These are phyloP conservation scores for Stenichneumon culpator DNA, from an alignment of 2,888 invertebrate species.

Conservation along the genomic window DNA sequence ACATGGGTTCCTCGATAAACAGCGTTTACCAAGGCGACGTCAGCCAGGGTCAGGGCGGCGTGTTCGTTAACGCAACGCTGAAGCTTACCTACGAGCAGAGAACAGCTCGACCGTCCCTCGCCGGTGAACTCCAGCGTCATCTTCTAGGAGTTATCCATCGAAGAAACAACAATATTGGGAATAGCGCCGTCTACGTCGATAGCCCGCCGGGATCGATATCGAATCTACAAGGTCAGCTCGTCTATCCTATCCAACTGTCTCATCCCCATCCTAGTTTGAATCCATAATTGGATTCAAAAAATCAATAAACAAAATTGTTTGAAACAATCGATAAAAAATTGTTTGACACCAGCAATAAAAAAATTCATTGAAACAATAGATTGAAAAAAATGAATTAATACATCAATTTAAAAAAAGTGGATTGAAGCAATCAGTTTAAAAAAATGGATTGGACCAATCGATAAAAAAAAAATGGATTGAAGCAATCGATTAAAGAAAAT, in stretches of 20 bases:
- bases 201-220: conserved; percentile 93
- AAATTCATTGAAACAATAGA: no score
- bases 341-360: no score
- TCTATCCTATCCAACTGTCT: not conserved
- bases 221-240: conserved; percentile 88
- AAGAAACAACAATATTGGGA: conserved; percentile 95
- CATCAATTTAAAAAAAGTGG: no score
- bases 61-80: conserved; percentile 94
- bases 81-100: conserved; percentile 86
- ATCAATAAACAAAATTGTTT: not conserved
- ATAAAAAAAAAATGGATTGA: no score
- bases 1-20: conserved; percentile 93
- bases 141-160: conserved; percentile 93
- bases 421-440: not conserved
- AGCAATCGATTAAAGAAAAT: not conserved
- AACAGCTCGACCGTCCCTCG: conserved; percentile 89
- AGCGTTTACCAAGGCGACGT: conserved; percentile 91
- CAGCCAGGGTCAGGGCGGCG: conserved; percentile 89
- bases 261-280: not conserved
- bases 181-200: conserved; percentile 94
- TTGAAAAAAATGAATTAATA: no score
- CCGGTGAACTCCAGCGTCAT: conserved; percentile 93
- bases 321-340: not conserved
- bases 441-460: no score
- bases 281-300: not conserved